A percentile compares a stretch with the other conserved stretches of the same genome.
Evolutionary conservation across 2,113 vertebrate species (phyloP).

Genomic region (Piprites chloris): DNA sequence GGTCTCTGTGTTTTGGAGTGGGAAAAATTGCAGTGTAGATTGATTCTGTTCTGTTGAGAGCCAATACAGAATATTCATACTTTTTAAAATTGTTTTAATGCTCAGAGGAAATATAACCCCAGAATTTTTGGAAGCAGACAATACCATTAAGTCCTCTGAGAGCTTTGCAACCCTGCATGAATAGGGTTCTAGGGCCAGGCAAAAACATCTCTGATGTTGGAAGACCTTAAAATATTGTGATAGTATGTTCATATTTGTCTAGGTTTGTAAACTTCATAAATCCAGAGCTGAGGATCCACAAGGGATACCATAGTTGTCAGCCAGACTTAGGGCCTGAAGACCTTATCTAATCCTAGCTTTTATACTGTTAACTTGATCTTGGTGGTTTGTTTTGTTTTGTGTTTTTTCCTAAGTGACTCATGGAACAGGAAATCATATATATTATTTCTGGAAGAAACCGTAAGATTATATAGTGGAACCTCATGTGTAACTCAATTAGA

Average conservation of each 20-base stretch:
- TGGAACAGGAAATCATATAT: neutral
- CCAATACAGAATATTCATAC: rapidly evolving
- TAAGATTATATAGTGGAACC: neutral
- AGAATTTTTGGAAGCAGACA: neutral
- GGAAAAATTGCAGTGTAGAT: neutral
- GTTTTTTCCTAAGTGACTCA: neutral
- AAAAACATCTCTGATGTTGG: neutral
- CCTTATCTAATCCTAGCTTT: neutral
- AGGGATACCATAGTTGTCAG: neutral
- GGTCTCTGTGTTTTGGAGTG: rapidly evolving
- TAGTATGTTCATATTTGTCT: neutral
- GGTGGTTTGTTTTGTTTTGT: neutral
- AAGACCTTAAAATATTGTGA: neutral
- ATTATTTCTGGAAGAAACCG: neutral
- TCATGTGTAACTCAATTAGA: neutral
- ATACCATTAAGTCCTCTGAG: neutral
- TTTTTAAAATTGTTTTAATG: neutral
- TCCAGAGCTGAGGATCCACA: neutral
- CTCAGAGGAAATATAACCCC: neutral
- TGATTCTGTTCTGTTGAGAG: rapidly evolving
- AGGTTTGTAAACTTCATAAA: neutral
- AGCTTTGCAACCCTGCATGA: neutral
- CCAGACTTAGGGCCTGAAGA: neutral
- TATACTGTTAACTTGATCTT: neutral
- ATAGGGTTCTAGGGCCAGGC: neutral